phyloP scores from a whole-genome alignment of 2,113 vertebrate genomes.

The Irena cyanogastra region DNA sequence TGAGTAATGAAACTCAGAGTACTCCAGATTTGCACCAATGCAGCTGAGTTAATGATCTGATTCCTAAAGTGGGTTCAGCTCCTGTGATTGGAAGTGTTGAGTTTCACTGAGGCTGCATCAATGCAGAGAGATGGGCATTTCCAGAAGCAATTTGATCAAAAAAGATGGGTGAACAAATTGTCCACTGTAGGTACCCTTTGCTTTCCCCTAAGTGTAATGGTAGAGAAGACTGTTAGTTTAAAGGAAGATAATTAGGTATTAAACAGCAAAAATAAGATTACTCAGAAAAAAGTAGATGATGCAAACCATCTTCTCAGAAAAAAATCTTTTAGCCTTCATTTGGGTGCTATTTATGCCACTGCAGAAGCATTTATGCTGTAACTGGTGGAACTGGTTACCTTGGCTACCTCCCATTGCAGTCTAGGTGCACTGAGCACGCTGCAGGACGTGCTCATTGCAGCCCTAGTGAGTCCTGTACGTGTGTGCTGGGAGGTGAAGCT shows the following conservation, averaged over 20 bases:
- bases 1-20: not conserved
- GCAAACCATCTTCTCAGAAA: not conserved
- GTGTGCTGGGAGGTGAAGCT: not conserved
- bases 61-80: not conserved
- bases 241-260: not conserved
- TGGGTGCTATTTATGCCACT: not conserved
- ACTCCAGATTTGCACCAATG: not conserved
- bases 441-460: fast-evolving
- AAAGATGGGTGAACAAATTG: not conserved
- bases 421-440: fast-evolving
- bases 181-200: not conserved
- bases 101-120: not conserved
- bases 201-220: not conserved
- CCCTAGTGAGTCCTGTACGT: not conserved
- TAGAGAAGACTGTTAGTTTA: not conserved
- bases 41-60: not conserved
- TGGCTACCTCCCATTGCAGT: not conserved
- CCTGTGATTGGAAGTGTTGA: not conserved
- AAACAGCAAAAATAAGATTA: not conserved
- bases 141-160: not conserved
- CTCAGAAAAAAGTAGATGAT: fast-evolving
- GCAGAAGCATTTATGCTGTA: not conserved
- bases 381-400: not conserved
- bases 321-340: not conserved
- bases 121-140: not conserved